Conservation (phyloP, 2,113 vertebrate species). For the Cyanoderma ruficeps region DNA sequence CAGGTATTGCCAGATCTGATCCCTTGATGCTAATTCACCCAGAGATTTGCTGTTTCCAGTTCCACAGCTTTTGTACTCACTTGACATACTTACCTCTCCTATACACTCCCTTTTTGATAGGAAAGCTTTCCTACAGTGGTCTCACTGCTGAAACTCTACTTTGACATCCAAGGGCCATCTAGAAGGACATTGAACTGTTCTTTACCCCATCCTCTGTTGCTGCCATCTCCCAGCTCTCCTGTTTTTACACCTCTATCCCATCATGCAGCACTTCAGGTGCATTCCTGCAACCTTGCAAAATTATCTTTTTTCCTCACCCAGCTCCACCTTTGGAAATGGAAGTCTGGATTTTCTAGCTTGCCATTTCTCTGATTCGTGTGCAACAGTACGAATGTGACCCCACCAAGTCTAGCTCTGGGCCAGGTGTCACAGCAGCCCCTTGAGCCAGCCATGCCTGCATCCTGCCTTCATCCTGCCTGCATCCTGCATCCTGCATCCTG, state of each 20-base stretch:
- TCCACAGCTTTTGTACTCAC: not conserved
- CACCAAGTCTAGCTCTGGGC: not conserved
- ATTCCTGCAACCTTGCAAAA: not conserved
- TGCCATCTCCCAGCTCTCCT: not conserved
- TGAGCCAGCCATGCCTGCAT: not conserved
- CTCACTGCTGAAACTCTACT: not conserved
- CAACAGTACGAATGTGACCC: not conserved
- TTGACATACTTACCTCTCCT: not conserved
- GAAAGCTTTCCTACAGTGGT: not conserved
- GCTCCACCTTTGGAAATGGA: not conserved
- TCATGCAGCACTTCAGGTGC: rapidly evolving
- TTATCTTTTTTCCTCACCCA: not conserved
- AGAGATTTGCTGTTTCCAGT: not conserved
- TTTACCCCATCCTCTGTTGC: not conserved
- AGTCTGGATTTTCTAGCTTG: not conserved
- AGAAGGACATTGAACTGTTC: not conserved
- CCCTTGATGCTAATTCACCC: not conserved
- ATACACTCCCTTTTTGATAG: not conserved
- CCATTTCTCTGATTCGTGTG: rapidly evolving
- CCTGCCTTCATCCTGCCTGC: no score
- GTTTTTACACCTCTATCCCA: not conserved
- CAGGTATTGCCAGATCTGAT: not conserved
- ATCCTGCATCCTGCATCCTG: not conserved
- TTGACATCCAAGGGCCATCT: not conserved
- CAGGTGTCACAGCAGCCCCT: not conserved